Conservation (phyloP, 1,140 invertebrate species). For the Drosophila obscura region DNA sequence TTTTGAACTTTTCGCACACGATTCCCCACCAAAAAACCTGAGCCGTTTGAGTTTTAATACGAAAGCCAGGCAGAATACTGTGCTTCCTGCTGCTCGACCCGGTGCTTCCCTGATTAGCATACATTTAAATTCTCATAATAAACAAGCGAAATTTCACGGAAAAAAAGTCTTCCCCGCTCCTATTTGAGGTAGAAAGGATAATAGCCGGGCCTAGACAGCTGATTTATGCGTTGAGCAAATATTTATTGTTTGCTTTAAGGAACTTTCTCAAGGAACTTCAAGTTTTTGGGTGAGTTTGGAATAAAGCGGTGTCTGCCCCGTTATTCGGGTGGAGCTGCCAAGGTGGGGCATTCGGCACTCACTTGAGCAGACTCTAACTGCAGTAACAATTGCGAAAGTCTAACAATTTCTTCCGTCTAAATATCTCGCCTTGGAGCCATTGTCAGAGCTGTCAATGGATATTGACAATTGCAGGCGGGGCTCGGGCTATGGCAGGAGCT, state of each 20-base stretch:
- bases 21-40: neutral
- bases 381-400: conserved; percentile 69
- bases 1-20: conserved; percentile 38
- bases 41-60: conserved; percentile 21
- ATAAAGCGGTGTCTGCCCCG: conserved; percentile 14
- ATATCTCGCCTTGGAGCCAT: conserved; percentile 43
- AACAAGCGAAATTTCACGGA: conserved; percentile 42
- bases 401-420: conserved; percentile 1
- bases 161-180: neutral
- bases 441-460: conserved; percentile 63
- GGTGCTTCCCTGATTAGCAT: conserved; percentile 46
- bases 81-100: conserved; percentile 11
- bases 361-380: conserved; percentile 55
- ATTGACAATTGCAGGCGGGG: conserved; percentile 57
- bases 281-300: conserved; percentile 6
- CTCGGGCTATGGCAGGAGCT: conserved; percentile 3
- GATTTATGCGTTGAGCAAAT: conserved; percentile 72
- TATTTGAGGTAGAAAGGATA: conserved; percentile 55
- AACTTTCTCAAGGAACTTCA: conserved; percentile 40
- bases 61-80: conserved; percentile 14
- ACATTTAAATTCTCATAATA: conserved; percentile 72
- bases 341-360: conserved; percentile 26
- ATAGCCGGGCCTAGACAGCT: conserved; percentile 65
- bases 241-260: conserved; percentile 60
- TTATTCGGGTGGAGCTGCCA: conserved; percentile 20